A percentile compares a stretch with the other conserved stretches of the same genome.
Evolutionary conservation across 2,888 invertebrate species (phyloP).

Genomic region (Nomada fabriciana): DNA sequence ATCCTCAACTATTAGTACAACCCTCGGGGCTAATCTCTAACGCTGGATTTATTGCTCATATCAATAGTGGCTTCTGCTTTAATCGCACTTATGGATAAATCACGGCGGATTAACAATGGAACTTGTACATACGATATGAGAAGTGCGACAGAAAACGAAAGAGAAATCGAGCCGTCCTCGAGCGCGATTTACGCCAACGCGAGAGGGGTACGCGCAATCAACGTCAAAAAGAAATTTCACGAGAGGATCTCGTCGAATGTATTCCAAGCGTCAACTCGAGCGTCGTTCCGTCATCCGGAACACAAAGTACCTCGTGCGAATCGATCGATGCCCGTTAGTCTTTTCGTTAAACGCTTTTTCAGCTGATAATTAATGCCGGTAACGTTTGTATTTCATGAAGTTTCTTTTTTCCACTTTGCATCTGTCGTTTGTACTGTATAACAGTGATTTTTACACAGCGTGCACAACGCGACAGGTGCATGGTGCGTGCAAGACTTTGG

Average conservation of each 20-base stretch:
- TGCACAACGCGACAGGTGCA: no score
- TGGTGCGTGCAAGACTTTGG: no score
- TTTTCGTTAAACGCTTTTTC: constrained; percentile 51
- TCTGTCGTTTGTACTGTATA: no score
- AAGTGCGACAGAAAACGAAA: constrained; percentile 13
- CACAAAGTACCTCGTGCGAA: constrained; percentile 44
- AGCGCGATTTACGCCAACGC: constrained; percentile 33
- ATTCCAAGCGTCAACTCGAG: constrained; percentile 47
- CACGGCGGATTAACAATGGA: constrained; percentile 34
- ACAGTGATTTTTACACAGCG: no score
- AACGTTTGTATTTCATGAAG: constrained; percentile 38
- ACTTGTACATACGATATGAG: neutral
- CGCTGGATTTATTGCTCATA: constrained; percentile 33
- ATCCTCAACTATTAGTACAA: constrained; percentile 23
- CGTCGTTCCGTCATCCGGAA: constrained; percentile 34
- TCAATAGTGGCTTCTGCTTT: constrained; percentile 30
- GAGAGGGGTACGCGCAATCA: constrained; percentile 38
- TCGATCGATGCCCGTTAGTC: constrained; percentile 52
- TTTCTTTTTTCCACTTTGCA: no score
- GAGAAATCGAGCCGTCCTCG: neutral
- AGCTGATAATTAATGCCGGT: neutral
- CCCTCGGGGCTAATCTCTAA: constrained; percentile 17
- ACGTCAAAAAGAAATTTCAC: constrained; percentile 57
- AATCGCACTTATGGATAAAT: constrained; percentile 39
- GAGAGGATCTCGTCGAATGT: constrained; percentile 52